Conservation (phyloP, 1,140 invertebrate genomes). For the Drosophila mojavensis region DNA sequence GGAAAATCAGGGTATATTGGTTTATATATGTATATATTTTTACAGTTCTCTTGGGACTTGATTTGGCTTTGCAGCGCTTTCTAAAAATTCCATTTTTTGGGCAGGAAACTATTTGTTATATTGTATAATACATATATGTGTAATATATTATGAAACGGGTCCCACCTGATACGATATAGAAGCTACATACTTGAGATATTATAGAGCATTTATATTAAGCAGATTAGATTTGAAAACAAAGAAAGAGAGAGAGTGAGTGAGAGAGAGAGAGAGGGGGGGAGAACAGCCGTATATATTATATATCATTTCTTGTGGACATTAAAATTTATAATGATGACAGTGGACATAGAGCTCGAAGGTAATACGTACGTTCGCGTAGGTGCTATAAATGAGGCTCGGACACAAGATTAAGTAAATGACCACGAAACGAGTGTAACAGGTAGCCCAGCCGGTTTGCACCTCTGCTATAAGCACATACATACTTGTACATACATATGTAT, state of each 20-base stretch:
- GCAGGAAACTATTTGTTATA: not conserved
- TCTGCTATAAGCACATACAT: not conserved
- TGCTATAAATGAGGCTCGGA: not conserved
- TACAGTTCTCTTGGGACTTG: too few species aligned
- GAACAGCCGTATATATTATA: conserved; percentile 2
- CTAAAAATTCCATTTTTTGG: not conserved
- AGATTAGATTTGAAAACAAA: not conserved
- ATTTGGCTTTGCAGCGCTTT: too few species aligned
- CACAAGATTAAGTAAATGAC: conserved; percentile 9
- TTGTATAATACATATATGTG: too few species aligned
- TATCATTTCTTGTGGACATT: conserved; percentile 11
- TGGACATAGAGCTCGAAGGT: not conserved
- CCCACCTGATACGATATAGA: not conserved
- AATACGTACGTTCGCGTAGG: not conserved
- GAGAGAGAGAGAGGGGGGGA: not conserved
- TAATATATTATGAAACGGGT: not conserved
- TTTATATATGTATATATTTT: not conserved
- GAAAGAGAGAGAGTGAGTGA: not conserved
- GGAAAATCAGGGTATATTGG: too few species aligned
- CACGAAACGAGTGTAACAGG: conserved; percentile 65
- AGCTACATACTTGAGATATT: not conserved
- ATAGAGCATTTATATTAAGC: not conserved
- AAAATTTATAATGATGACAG: conserved; percentile 43
- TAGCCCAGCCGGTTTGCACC: conserved; percentile 45
- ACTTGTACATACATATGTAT: not conserved